These are phyloP conservation scores for Hemibagrus guttatus DNA, from an alignment of 2,797 vertebrate species.

Conservation along the genomic window DNA sequence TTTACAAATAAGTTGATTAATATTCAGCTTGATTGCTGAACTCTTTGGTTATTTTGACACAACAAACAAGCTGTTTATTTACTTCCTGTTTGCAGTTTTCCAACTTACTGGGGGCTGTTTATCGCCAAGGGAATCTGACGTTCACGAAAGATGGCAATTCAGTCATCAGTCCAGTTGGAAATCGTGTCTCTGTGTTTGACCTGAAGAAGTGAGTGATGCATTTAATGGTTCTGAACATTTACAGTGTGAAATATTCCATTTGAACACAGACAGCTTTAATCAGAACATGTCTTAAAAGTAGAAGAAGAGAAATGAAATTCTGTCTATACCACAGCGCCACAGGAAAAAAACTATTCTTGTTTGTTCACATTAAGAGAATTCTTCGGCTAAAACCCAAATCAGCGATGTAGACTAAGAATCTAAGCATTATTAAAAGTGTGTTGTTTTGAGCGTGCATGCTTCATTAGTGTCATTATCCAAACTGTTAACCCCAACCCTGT, in stretches of 20 bases:
- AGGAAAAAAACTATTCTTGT: not conserved
- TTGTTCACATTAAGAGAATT: not conserved
- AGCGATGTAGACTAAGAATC: not conserved
- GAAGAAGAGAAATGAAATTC: not conserved
- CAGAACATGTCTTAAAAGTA: not conserved
- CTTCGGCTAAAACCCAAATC: not conserved
- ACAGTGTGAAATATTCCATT: not conserved
- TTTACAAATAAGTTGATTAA: not conserved
- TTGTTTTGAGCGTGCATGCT: too few species aligned
- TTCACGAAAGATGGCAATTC: conserved; percentile 88
- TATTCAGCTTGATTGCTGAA: not conserved
- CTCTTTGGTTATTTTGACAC: not conserved
- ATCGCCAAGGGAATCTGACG: conserved; percentile 87
- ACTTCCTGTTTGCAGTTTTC: conserved; percentile 79
- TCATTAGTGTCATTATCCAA: not conserved
- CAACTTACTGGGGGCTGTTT: conserved; percentile 91
- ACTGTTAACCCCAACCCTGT: not conserved
- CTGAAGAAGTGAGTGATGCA: conserved; percentile 84
- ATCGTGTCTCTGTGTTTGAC: conserved; percentile 89
- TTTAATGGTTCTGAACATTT: not conserved
- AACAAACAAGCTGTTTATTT: not conserved
- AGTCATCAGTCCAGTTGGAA: conserved; percentile 92
- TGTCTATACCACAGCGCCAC: not conserved
- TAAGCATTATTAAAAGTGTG: not conserved
- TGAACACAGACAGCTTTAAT: too few species aligned